Base-by-base conservation (phyloP, 2,888 invertebrate genomes). In the Drosophila neotestacea region DNA sequence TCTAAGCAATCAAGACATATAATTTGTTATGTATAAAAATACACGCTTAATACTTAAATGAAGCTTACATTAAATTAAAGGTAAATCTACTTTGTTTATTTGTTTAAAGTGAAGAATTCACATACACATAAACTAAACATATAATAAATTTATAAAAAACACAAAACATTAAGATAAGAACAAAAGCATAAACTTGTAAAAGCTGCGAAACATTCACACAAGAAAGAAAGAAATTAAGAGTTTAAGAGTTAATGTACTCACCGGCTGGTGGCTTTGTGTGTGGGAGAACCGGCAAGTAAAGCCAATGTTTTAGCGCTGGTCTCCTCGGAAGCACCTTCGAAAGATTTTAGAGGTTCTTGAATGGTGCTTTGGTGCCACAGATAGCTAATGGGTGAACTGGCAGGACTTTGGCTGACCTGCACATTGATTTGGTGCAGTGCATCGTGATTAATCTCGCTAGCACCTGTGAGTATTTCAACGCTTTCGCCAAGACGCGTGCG, bases 301-400 rank as follows among this genome's bases (percentile, higher is more conserved):
- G 73, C 56, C 47, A 89, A 36, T 27, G 78, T 52, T 22, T 76
- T 78, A 6, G 66, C 39, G 6, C 41, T 62, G 42, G 51, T 74
- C 10, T 82, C 76, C n/a, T 69, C 88, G 79, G 59, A 79, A 79
- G 52, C 88, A 86, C 78, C 91, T 77, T 64, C 75, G 22, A 85
- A 92, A 51, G 92, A 90, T 55, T 93, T 90, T 2, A 89, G 86
- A 38, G 91, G 92, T 56, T 90, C 91, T 67, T 92, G 93, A 52
- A 93, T 93, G 38, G 93, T 93, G 73, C 93, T 93, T 79, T 93
- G 93, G 66, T 92, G 92, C 93, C 93, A 93, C 30, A 93, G 80
- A 77, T 93, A 93, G 74, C 91, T 93, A 22, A 93, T 93, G 11
- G 93, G 93, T 10, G 93, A 93, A 78, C 91, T 93, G 6, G 93